phyloP scores from a whole-genome alignment of 2,888 invertebrate genomes.

The Drymonia ruficornis region DNA sequence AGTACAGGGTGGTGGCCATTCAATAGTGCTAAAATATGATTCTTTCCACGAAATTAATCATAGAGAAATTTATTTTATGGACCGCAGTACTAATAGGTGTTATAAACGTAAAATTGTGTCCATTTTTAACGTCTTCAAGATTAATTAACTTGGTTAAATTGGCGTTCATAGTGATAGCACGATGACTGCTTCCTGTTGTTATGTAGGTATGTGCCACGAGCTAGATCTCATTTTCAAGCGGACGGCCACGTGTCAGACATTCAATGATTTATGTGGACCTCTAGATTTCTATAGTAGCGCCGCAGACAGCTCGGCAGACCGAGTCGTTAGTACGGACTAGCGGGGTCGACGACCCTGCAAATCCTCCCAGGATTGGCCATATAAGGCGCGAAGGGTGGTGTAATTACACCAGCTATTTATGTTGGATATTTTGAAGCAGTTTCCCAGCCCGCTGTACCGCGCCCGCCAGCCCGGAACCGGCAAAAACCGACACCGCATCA shows the following conservation, averaged over 20 bases:
- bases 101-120: no score
- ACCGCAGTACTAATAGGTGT: no score
- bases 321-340: not conserved
- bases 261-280: not conserved
- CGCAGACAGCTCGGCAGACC: slow-evolving; percentile 1
- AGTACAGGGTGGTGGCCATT: slow-evolving; percentile 22
- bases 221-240: not conserved
- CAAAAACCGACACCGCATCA: slow-evolving; percentile 71
- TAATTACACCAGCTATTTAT: slow-evolving; percentile 38
- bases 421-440: slow-evolving; percentile 55
- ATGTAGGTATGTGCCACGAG: not conserved
- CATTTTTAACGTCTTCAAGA: not conserved
- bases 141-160: not conserved
- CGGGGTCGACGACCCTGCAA: slow-evolving; percentile 3
- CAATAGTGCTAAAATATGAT: not conserved
- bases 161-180: not conserved
- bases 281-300: not conserved
- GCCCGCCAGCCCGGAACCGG: slow-evolving; percentile 62
- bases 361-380: slow-evolving; percentile 33
- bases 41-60: not conserved
- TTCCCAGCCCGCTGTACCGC: slow-evolving; percentile 63
- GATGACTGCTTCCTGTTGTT: not conserved
- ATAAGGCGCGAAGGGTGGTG: slow-evolving; percentile 41
- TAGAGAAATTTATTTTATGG: no score
- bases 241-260: not conserved